Percentiles rank a stretch among this genome's conserved stretches.
Conservation (phyloP, 2,888 invertebrate genomes). For the Sipha maydis region DNA sequence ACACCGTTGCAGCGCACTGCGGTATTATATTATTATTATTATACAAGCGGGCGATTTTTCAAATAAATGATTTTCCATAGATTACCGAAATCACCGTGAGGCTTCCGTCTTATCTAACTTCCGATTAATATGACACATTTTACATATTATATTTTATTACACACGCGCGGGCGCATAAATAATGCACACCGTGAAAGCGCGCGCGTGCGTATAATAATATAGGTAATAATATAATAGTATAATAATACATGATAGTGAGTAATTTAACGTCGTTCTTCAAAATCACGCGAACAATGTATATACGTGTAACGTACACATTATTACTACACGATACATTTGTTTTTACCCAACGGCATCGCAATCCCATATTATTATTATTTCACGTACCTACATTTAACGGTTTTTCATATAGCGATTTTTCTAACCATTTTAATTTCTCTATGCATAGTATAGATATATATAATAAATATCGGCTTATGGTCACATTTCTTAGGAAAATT, state of each 20-base stretch:
- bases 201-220: not conserved
- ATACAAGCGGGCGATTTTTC: not conserved
- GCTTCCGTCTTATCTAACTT: conserved; percentile 3
- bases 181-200: not conserved
- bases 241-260: not conserved
- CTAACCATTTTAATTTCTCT: not conserved
- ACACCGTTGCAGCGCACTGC: not conserved
- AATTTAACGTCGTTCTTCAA: conserved; percentile 40
- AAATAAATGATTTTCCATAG: conserved; percentile 31
- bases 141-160: conserved; percentile 1
- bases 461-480: too few species aligned
- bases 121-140: conserved; percentile 28
- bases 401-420: not conserved
- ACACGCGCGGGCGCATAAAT: not conserved
- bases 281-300: conserved; percentile 18
- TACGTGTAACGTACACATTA: not conserved
- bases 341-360: not conserved
- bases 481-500: not conserved
- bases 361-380: not conserved
- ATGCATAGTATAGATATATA: not conserved
- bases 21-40: not conserved
- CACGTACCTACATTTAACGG: not conserved
- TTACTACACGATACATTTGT: not conserved
- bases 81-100: not conserved
- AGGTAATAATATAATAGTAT: not conserved